A percentile compares a stretch with the other conserved stretches of the same genome.
Evolutionary conservation across 2,113 vertebrate species (phyloP).

Genomic region (Archilochus colubris): DNA sequence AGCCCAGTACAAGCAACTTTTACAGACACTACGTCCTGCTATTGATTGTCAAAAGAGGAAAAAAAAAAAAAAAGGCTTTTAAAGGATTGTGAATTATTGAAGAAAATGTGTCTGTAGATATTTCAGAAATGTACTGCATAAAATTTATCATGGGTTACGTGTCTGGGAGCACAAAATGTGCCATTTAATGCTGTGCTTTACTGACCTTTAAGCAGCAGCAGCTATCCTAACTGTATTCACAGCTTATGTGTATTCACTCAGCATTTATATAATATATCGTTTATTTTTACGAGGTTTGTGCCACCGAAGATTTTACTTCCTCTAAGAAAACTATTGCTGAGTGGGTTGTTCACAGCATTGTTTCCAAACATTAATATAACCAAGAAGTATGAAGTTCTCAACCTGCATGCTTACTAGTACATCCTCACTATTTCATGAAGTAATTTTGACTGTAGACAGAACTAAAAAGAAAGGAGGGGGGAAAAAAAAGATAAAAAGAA

Average conservation of each 20-base stretch:
- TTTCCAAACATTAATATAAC: constrained; percentile 37
- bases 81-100: constrained; percentile 71
- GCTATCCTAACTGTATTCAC: constrained; percentile 66
- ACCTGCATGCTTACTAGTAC: not conserved
- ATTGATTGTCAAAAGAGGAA: constrained; percentile 53
- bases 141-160: constrained; percentile 60
- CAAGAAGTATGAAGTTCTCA: constrained; percentile 4
- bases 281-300: constrained; percentile 56
- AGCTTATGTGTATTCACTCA: constrained; percentile 69
- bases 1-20: constrained; percentile 37
- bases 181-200: constrained; percentile 58
- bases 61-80: constrained; percentile 11
- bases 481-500: not conserved
- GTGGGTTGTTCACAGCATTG: not conserved
- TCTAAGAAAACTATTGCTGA: not conserved
- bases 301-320: constrained; percentile 35
- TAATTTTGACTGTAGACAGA: not conserved
- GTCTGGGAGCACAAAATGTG: constrained; percentile 55
- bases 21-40: not conserved
- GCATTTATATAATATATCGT: constrained; percentile 66
- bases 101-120: constrained; percentile 56
- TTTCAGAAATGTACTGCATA: constrained; percentile 50
- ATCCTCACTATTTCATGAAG: not conserved
- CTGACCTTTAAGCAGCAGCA: constrained; percentile 76
- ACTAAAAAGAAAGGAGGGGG: not conserved